These are phyloP conservation scores for Ciconia maguari DNA, from an alignment of 2,113 vertebrate species.

Conservation along the genomic window DNA sequence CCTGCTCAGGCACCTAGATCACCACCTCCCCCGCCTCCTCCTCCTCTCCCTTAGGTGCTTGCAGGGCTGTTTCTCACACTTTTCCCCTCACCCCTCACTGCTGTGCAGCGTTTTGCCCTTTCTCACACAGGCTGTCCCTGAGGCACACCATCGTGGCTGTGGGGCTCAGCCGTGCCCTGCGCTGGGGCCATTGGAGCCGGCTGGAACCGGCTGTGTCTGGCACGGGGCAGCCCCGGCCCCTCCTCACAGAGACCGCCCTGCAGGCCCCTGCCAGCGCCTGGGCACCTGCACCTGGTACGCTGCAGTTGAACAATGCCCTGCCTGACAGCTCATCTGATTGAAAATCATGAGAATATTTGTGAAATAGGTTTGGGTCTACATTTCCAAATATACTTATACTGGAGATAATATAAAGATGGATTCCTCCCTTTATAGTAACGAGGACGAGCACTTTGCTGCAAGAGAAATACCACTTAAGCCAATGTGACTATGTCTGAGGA, in stretches of 20 bases:
- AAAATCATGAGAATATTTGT: background rate
- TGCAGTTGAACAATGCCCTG: background rate
- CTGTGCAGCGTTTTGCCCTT: background rate
- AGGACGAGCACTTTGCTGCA: background rate
- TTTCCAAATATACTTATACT: background rate
- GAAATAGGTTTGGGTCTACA: background rate
- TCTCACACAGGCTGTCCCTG: background rate
- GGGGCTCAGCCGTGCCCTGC: rapidly evolving
- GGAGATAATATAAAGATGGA: background rate
- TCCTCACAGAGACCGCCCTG: background rate
- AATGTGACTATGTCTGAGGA: background rate
- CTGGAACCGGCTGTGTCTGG: rapidly evolving
- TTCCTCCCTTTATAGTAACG: background rate
- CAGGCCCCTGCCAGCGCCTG: background rate
- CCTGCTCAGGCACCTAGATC: background rate
- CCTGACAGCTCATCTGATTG: background rate
- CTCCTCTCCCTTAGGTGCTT: rapidly evolving
- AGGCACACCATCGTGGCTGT: rapidly evolving
- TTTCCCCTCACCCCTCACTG: no score
- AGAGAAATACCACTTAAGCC: background rate
- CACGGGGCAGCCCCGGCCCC: rapidly evolving
- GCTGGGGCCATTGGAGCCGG: rapidly evolving
- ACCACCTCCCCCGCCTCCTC: background rate
- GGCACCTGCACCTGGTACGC: rapidly evolving
- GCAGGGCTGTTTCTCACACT: background rate